phyloP scores from a whole-genome alignment of 2,888 invertebrate species.

The Pomacea canaliculata region DNA sequence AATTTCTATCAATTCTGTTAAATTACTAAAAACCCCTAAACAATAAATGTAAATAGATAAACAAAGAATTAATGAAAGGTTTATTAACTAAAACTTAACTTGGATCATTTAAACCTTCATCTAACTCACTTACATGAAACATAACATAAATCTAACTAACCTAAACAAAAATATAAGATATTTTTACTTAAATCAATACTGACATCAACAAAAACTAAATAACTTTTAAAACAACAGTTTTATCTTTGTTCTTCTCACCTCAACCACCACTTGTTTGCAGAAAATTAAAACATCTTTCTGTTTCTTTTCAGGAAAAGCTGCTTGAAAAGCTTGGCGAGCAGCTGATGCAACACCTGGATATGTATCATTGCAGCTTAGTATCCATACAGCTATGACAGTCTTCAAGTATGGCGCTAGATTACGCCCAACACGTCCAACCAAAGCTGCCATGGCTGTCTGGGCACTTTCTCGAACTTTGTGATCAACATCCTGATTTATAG shows the following conservation, averaged over 20 bases:
- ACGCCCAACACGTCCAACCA: slow-evolving; percentile 79
- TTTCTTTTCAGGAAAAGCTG: slow-evolving; percentile 84
- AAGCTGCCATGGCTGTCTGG: slow-evolving; percentile 78
- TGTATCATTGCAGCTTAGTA: slow-evolving; percentile 86
- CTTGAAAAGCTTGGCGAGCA: slow-evolving; percentile 78
- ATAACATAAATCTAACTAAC: no score
- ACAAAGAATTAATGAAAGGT: no score
- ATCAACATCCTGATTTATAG: slow-evolving; percentile 77
- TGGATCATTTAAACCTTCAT: no score
- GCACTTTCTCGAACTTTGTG: slow-evolving; percentile 86
- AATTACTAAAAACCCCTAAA: no score
- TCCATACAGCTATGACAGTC: slow-evolving; percentile 85
- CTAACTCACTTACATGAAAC: no score
- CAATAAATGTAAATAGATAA: no score
- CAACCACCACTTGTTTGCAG: slow-evolving; percentile 85
- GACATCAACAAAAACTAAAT: no score
- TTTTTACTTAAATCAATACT: no score
- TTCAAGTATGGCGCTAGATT: slow-evolving; percentile 84
- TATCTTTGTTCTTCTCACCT: slow-evolving; percentile 53
- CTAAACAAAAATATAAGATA: no score
- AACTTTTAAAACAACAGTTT: no score
- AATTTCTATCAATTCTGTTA: no score
- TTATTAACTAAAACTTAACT: no score
- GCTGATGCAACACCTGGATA: slow-evolving; percentile 86
- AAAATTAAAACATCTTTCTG: slow-evolving; percentile 83